Conservation (phyloP, 2,888 invertebrate species). For the Dugesia japonica region DNA sequence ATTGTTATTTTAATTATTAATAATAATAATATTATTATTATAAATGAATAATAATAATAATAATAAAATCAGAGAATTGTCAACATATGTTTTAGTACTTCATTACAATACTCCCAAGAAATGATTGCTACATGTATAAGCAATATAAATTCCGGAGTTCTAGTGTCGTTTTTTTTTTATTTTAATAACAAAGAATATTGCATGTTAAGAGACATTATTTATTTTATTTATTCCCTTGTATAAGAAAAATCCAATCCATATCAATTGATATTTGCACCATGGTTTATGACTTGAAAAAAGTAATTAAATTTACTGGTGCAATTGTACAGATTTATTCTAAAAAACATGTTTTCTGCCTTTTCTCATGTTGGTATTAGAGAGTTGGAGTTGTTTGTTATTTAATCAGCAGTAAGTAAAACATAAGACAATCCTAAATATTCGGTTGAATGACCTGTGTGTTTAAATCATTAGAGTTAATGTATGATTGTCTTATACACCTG, state of each 20-base stretch:
- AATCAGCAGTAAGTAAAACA: neutral
- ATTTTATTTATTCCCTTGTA: neutral
- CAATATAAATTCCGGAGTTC: neutral
- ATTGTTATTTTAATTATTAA: too few relatives aligned
- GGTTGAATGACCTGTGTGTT: constrained; percentile 20
- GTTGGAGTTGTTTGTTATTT: neutral
- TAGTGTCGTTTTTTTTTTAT: neutral
- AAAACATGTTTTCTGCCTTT: neutral
- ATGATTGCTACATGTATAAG: constrained; percentile 10
- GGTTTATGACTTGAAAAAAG: neutral
- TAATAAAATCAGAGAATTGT: neutral
- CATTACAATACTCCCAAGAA: neutral
- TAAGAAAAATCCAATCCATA: neutral
- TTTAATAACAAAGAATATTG: neutral
- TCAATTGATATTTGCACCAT: constrained; percentile 3
- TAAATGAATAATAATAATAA: too few relatives aligned
- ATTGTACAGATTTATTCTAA: constrained; percentile 15
- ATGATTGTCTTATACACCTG: constrained; percentile 16
- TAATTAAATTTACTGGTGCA: constrained; percentile 20
- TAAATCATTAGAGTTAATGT: constrained; percentile 7
- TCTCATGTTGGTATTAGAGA: neutral
- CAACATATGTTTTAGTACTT: constrained; percentile 9
- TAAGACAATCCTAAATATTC: constrained; percentile 8
- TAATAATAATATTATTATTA: too few relatives aligned
- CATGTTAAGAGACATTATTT: constrained; percentile 1